These are phyloP conservation scores for Theocolax elegans DNA, from an alignment of 1,140 invertebrate genomes.

Conservation along the genomic window DNA sequence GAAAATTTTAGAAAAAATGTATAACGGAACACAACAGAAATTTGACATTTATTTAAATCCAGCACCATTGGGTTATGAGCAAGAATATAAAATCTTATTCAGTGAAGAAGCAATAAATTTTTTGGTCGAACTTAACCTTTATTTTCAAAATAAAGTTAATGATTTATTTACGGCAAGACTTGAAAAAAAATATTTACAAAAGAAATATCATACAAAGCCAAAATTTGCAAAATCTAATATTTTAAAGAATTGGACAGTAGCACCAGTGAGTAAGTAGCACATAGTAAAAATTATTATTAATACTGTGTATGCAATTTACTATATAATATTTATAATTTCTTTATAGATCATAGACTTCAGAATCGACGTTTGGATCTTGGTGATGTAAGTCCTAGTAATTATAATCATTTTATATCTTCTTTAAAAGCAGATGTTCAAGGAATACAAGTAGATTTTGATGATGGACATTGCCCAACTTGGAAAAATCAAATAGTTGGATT, in stretches of 20 bases:
- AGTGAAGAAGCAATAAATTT: slow-evolving; percentile 62
- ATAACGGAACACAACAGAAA: neutral
- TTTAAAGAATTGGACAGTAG: slow-evolving; percentile 68
- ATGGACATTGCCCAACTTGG: slow-evolving; percentile 81
- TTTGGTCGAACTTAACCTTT: slow-evolving; percentile 60
- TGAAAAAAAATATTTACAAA: slow-evolving; percentile 54
- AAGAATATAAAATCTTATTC: slow-evolving; percentile 65
- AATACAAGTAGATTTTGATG: slow-evolving; percentile 75
- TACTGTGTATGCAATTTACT: neutral
- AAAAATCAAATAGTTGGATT: slow-evolving; percentile 74
- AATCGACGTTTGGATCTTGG: slow-evolving; percentile 71
- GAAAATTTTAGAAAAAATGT: neutral
- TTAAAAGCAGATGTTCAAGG: slow-evolving; percentile 69
- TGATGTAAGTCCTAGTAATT: slow-evolving; percentile 71
- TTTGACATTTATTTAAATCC: slow-evolving; percentile 44
- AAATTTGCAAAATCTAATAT: slow-evolving; percentile 57
- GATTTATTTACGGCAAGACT: slow-evolving; percentile 61
- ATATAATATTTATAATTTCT: slow-evolving; percentile 8
- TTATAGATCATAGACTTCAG: slow-evolving; percentile 46
- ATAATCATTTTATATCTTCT: slow-evolving; percentile 68
- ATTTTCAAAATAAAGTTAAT: slow-evolving; percentile 65
- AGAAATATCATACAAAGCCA: slow-evolving; percentile 48
- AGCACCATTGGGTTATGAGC: slow-evolving; percentile 65
- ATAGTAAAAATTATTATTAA: neutral
- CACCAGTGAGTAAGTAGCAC: slow-evolving; percentile 67